phyloP scores from a whole-genome alignment of 2,888 invertebrate species.

The Chromoteleia sp. region DNA sequence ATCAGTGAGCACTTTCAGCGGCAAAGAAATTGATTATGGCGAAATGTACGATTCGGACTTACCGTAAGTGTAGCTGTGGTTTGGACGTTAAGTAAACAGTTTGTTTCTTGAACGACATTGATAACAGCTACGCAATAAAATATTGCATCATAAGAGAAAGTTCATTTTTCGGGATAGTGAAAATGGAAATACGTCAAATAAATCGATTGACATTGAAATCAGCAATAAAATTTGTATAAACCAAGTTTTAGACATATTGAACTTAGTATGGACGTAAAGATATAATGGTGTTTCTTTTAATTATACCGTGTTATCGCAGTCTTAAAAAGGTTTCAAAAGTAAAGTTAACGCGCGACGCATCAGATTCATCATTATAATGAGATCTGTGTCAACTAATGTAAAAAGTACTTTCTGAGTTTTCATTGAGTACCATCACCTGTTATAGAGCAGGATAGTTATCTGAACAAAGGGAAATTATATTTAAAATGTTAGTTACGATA shows the following conservation, averaged over 20 bases:
- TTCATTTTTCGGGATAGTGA: background rate
- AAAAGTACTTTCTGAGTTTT: background rate
- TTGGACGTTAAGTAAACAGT: too few relatives aligned
- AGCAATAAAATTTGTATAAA: too few relatives aligned
- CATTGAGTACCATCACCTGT: constrained; percentile 3
- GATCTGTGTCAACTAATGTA: background rate
- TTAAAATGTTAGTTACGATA: too few relatives aligned
- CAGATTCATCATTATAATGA: constrained; percentile 1
- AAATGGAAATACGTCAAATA: too few relatives aligned
- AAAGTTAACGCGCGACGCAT: background rate
- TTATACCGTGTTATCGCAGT: background rate
- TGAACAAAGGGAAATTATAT: too few relatives aligned
- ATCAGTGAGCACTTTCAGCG: constrained; percentile 35
- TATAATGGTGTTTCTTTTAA: background rate
- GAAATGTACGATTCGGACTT: constrained; percentile 11
- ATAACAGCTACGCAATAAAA: too few relatives aligned
- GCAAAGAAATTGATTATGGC: constrained; percentile 34
- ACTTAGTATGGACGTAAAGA: too few relatives aligned
- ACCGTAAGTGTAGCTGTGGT: background rate
- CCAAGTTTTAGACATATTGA: too few relatives aligned
- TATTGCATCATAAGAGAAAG: too few relatives aligned
- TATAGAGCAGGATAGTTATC: background rate
- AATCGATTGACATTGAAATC: too few relatives aligned
- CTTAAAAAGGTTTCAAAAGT: background rate
- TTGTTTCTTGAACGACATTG: too few relatives aligned